Base-by-base conservation (phyloP, 2,113 vertebrate genomes). In the Pterophyllum scalare region DNA sequence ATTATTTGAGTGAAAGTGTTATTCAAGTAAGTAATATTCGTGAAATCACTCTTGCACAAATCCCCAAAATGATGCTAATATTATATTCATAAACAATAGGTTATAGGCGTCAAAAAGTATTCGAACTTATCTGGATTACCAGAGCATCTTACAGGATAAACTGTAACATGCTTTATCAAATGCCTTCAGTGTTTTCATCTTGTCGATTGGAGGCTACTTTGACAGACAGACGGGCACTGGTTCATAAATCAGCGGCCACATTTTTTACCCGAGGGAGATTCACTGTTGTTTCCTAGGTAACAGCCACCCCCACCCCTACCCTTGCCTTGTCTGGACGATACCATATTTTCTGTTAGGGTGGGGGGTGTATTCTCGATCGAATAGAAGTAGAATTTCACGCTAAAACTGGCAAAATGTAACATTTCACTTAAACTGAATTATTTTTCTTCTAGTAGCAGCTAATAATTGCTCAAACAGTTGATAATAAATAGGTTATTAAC, bases 271-370 rank as follows among this genome's bases (percentile, higher is more conserved):
- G 60, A 79, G 81, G 79, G 91, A 95, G 92, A 95, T 93, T 94
- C 94, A 91, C 89, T 91, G 92, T 90, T 94, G 96, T 96, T 96
- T 94, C 96, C 95, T 91, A 84, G 95, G 95, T 82, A 96, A 96
- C 95, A 93, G 86, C 88, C 92, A 24, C 85, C 92, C 20, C 56
- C 56, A 60, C 88, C 92, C 91, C 89, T 89, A 78, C 87, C 88
- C 82, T 90, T 83, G 92, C 74, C 89, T 88, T 86, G 74, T 92
- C 74, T 82, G 92, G 96, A 91, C 70, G 76, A 84, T 93, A 94
- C 96, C 95, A 96, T 19, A 12, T 81, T 33, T 2, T 59, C 67
- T 58, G 49, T 3, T 58, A 77, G 93, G 93, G 86, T 67, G 64
- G 35, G 7, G 11, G 15, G 24, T 2, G 6, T 31, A 49, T 38